Base-by-base conservation (phyloP, 2,797 vertebrate species). In the Eospalax fontanierii region DNA sequence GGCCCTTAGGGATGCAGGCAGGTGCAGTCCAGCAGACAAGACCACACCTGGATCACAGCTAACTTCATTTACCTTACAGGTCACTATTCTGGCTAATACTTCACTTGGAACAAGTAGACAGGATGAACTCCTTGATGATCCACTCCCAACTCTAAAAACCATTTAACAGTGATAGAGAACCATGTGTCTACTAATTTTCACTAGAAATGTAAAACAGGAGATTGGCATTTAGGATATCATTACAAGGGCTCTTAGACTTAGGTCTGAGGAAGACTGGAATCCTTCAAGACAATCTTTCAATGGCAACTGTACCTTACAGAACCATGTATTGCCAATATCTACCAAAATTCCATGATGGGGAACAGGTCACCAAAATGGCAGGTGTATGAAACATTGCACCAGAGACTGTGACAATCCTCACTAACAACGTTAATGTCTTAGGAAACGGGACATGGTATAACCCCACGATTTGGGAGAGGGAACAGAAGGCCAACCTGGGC, bases 81-180 rank as follows among this genome's bases (percentile, higher is more conserved):
- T 76, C 4, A 68, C 46, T 35, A 26, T 74, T 87, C 80, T 83
- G 22, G 78, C 50, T 78, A 95, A 57, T 65, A 68, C 35, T 82
- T 93, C 59, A n/a, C 12, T 21, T 80, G 74, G 68, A 90, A 79
- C 66, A 94, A 90, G 7, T 63, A 35, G 22, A 54, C 0, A 59
- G 43, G 78, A 92, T 46, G 43, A 89, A 75, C 54, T 84, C 43
- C 21, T 70, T 15, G 15, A 63, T 78, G 28, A 71, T 28, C 24
- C 2, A 70, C 3, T 59, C 50, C 22, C 63, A 87, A 80, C 70
- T 89, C 26, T 24, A 59, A 76, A 86, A 89, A 66, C 46, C 50
- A 70, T 0, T 2, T 28, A 59, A 80, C 33, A 76, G 50, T 57
- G 86, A 78, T n/a, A 87, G 85, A 63, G 50, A 76, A 66, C n/a